Evolutionary conservation across 2,113 vertebrate species (phyloP), one percentile per base, ranked within the genome.

Genomic region (Uria lomvia): DNA sequence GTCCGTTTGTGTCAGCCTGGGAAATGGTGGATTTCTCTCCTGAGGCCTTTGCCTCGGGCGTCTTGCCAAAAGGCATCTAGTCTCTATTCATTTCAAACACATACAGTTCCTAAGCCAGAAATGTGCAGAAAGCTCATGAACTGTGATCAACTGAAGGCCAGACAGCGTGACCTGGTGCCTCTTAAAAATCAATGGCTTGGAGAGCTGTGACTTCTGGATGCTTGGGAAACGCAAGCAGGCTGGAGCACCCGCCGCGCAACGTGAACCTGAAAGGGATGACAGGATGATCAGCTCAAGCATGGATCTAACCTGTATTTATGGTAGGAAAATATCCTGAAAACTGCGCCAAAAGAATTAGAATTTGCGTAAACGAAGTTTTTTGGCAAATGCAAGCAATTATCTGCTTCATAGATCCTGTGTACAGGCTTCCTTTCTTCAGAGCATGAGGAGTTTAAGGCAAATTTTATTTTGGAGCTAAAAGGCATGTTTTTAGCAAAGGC

Each of bases 381-480:
- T 79, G 75, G 62, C 74, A 59, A 90, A 50, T 11, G 11, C 14
- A 5, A 62, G 40, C 1, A 8, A 14, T 83, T 88, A 11, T 63
- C 55, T 74, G 80, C n/a, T 77, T 67, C 3, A 1, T 11, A 65
- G 67, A 71, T 43, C 42, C 32, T 77, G 42, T 11, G 12, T 59
- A 49, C 1, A 8, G 26, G 38, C 36, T 77, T 86, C 15, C 53
- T 79, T 82, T 75, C 50, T 76, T 88, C 50, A 63, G 63, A 83
- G 78, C 38, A 14, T 10, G 55, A 90, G 68, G 67, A 76, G 45
- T 78, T 94, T 45, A 40, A 83, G 59, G 73, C 34, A 68, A 42
- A 58, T 94, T 87, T 88, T 72, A 75, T 53, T 95, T 73, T 62
- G 78, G 84, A 95, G 70, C 77, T 88, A 42, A 82, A 95, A 91